Evolutionary conservation across 2,888 invertebrate genomes (phyloP).

Genomic region (Abrostola tripartita): DNA sequence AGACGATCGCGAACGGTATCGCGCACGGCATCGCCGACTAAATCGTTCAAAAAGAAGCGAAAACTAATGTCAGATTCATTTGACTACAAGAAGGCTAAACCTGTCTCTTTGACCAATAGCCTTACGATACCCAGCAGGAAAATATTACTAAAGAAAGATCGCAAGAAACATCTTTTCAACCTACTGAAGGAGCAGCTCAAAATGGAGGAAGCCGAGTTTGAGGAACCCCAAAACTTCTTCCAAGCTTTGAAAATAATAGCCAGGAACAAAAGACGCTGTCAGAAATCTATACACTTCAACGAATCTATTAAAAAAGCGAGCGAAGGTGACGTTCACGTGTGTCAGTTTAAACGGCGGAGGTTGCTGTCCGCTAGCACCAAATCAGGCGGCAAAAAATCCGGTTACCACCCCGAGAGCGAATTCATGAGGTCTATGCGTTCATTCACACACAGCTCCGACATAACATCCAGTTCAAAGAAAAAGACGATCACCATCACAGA

Average conservation of each 20-base stretch:
- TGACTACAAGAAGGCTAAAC: constrained; percentile 35
- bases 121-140: constrained; percentile 19
- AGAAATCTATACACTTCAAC: constrained; percentile 47
- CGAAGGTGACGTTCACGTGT: constrained; percentile 43
- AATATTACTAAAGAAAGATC: constrained; percentile 39
- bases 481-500: constrained; percentile 2
- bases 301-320: constrained; percentile 2
- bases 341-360: constrained; percentile 61
- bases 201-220: constrained; percentile 51
- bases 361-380: constrained; percentile 55
- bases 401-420: constrained; percentile 9
- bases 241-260: constrained; percentile 74
- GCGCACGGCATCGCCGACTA: background rate
- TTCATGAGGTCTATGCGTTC: constrained; percentile 8
- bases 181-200: constrained; percentile 68
- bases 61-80: constrained; percentile 50
- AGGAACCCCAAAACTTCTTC: constrained; percentile 71
- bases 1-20: background rate
- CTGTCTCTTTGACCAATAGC: constrained; percentile 19
- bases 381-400: constrained; percentile 32
- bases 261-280: constrained; percentile 60
- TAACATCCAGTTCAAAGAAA: background rate
- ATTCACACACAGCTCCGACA: background rate
- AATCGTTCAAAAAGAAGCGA: background rate
- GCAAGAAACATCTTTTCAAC: constrained; percentile 65